Conservation (phyloP, 2,888 invertebrate species). For the Oasisia sp. region DNA sequence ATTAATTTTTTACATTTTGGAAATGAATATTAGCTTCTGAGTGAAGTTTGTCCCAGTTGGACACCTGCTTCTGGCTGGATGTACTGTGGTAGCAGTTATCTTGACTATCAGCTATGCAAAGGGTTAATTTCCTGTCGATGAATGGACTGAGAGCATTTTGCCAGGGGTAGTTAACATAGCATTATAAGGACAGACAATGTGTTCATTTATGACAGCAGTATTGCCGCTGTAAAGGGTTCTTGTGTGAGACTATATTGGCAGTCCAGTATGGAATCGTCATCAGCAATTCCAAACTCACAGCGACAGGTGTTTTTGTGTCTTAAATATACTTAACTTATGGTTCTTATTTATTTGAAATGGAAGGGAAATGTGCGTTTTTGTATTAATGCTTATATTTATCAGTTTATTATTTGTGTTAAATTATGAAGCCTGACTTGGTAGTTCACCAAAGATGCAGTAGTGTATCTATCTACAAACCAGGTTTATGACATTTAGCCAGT, state of each 20-base stretch:
- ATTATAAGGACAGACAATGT: background rate
- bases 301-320: conserved; percentile 13
- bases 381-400: conserved; percentile 13
- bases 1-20: background rate
- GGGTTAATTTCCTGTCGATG: conserved; percentile 7
- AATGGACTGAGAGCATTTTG: background rate
- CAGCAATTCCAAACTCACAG: conserved; percentile 12
- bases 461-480: background rate
- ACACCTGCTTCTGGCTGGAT: background rate
- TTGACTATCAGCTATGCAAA: conserved; percentile 17
- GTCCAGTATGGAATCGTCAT: background rate
- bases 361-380: conserved; percentile 3
- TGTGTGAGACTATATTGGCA: background rate
- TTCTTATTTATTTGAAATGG: conserved; percentile 17
- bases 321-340: conserved; percentile 13
- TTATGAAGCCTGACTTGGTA: conserved; percentile 6
- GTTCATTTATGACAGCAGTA: background rate
- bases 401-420: conserved; percentile 17
- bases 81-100: background rate
- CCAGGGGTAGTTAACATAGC: conserved; percentile 17
- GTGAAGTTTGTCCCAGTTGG: background rate
- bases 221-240: background rate
- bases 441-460: conserved; percentile 13
- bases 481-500: conserved; percentile 13
- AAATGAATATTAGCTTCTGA: background rate